Conservation (phyloP, 2,797 vertebrate species). For the Myripristis murdjan region DNA sequence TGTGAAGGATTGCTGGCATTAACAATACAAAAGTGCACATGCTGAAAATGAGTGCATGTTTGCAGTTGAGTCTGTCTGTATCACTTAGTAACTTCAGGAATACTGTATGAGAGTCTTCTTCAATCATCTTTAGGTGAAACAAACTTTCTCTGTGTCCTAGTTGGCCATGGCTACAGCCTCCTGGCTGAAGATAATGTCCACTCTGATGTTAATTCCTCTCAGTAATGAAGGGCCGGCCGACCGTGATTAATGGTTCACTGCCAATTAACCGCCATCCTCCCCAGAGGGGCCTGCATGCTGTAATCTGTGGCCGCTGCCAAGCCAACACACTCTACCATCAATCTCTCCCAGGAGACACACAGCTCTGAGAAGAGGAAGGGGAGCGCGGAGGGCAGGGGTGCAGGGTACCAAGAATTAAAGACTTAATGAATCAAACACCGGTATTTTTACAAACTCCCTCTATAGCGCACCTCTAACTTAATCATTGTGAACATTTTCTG, state of each 20-base stretch:
- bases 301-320: conserved; percentile 72
- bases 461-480: conserved; percentile 11
- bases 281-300: conserved; percentile 56
- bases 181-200: conserved; percentile 42
- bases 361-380: conserved; percentile 42
- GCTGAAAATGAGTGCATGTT: neutral
- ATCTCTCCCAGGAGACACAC: conserved; percentile 56
- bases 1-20: neutral
- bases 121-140: conserved; percentile 52
- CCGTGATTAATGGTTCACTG: conserved; percentile 80
- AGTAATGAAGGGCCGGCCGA: conserved; percentile 71
- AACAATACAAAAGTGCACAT: neutral
- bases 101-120: conserved; percentile 15
- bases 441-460: conserved; percentile 17
- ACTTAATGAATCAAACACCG: conserved; percentile 60
- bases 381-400: conserved; percentile 16
- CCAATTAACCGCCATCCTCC: conserved; percentile 79
- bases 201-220: conserved; percentile 73
- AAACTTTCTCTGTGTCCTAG: conserved; percentile 60
- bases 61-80: conserved; percentile 10
- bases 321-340: conserved; percentile 65
- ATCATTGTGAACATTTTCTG: conserved; percentile 34
- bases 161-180: conserved; percentile 47
- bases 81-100: neutral
- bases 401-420: conserved; percentile 17